A percentile compares a stretch with the other conserved stretches of the same genome.
Conservation (phyloP, 2,797 vertebrate genomes). For the Pangasius mekongensis region DNA sequence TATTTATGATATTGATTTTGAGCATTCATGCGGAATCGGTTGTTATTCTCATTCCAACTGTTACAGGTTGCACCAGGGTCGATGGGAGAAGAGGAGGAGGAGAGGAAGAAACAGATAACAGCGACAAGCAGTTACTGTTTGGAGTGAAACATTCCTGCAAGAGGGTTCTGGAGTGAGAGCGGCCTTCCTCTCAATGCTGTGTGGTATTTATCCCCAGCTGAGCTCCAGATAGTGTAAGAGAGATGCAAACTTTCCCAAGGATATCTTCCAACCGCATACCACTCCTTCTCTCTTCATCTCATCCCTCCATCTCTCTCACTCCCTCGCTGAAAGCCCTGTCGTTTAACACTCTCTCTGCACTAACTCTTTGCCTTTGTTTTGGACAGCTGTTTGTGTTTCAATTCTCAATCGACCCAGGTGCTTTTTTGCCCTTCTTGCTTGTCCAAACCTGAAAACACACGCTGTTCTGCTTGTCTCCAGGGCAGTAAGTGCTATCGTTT, state of each 20-base stretch:
- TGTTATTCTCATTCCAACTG: background rate
- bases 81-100: constrained; percentile 48
- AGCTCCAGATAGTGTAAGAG: constrained; percentile 74
- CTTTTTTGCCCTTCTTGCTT: constrained; percentile 46
- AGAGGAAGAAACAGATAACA: constrained; percentile 63
- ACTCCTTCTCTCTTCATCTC: constrained; percentile 16
- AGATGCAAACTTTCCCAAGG: constrained; percentile 85
- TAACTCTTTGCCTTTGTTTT: constrained; percentile 59
- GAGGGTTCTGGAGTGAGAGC: constrained; percentile 69
- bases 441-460: constrained; percentile 26
- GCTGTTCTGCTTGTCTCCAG: constrained; percentile 12
- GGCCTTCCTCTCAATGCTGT: constrained; percentile 79
- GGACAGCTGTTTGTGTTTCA: constrained; percentile 52
- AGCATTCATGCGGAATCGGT: background rate
- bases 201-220: constrained; percentile 84
- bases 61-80: background rate
- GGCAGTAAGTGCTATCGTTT: background rate
- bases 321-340: constrained; percentile 33
- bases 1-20: background rate
- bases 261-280: constrained; percentile 75
- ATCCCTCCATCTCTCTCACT: constrained; percentile 37
- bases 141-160: constrained; percentile 80
- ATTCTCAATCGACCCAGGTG: constrained; percentile 56
- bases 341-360: constrained; percentile 22
- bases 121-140: constrained; percentile 78